phyloP scores from a whole-genome alignment of 2,888 invertebrate species.

The Galeruca laticollis region DNA sequence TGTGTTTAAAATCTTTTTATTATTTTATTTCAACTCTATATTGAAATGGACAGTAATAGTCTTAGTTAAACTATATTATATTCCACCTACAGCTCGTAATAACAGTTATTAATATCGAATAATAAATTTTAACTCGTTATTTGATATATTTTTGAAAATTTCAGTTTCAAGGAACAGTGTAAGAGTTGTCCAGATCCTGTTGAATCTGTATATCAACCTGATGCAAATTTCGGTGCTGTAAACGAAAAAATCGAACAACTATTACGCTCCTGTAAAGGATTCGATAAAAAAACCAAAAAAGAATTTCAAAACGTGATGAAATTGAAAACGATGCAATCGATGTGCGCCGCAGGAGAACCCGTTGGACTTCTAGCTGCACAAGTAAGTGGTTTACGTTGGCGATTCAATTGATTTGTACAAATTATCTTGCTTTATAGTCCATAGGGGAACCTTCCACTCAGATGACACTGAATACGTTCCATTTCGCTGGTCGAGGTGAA shows the following conservation, averaged over 20 bases:
- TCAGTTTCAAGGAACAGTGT: conserved; percentile 53
- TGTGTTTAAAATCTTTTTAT: too few species aligned
- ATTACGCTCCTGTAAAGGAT: conserved; percentile 70
- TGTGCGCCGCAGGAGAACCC: conserved; percentile 93
- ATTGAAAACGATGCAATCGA: conserved; percentile 80
- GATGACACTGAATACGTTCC: conserved; percentile 99
- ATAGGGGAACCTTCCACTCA: conserved; percentile 99
- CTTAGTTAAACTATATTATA: too few species aligned
- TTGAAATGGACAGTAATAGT: too few species aligned
- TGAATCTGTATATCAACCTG: conserved; percentile 77
- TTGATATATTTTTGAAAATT: conserved; percentile 37
- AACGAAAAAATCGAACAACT: conserved; percentile 83
- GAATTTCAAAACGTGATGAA: conserved; percentile 78
- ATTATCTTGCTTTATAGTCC: conserved; percentile 68
- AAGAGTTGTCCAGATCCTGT: conserved; percentile 81
- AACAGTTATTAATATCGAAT: too few species aligned
- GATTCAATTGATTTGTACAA: background rate
- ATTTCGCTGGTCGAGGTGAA: conserved; percentile 99
- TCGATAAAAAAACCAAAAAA: conserved; percentile 58
- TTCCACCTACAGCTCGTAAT: too few species aligned
- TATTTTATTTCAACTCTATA: too few species aligned
- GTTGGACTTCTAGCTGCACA: conserved; percentile 97
- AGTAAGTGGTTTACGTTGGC: conserved; percentile 51
- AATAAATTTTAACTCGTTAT: conserved; percentile 15
- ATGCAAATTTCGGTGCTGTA: conserved; percentile 84